A percentile compares a stretch with the other conserved stretches of the same genome.
Evolutionary conservation across 2,113 vertebrate species (phyloP).

Genomic region (Ranitomeya variabilis): DNA sequence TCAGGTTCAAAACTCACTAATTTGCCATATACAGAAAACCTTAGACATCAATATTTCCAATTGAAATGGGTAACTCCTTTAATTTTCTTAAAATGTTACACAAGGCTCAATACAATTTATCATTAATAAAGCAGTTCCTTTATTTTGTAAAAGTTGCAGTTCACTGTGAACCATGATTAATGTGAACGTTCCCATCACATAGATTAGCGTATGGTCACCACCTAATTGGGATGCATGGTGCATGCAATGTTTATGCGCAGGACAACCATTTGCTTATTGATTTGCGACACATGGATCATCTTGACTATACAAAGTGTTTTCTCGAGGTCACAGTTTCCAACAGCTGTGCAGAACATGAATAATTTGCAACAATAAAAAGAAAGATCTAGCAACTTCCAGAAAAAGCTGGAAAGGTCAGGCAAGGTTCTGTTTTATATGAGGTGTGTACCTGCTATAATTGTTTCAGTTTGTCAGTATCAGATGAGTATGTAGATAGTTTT

Average conservation of each 20-base stretch:
- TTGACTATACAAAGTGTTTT: background rate
- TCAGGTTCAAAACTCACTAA: background rate
- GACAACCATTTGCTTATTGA: constrained; percentile 21
- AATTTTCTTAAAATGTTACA: background rate
- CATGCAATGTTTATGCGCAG: background rate
- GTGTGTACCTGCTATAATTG: constrained; percentile 2
- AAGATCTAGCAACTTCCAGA: background rate
- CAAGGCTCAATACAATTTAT: background rate
- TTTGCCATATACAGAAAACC: background rate
- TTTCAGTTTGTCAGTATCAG: constrained; percentile 16
- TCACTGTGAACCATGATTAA: background rate
- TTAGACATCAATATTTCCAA: background rate
- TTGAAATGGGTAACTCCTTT: background rate
- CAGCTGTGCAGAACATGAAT: constrained; percentile 6
- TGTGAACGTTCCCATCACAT: background rate
- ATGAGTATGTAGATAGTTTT: constrained; percentile 21
- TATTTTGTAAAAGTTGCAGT: background rate
- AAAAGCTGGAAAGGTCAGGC: constrained; percentile 8
- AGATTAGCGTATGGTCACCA: background rate
- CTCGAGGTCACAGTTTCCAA: background rate
- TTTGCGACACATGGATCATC: constrained; percentile 6
- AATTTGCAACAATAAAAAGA: background rate
- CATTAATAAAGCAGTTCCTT: background rate
- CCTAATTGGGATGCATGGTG: background rate
- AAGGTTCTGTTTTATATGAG: background rate